Evolutionary conservation across 53 echinoderm and acorn worm species (phyloP).

Genomic region (Echinometra lucunter): DNA sequence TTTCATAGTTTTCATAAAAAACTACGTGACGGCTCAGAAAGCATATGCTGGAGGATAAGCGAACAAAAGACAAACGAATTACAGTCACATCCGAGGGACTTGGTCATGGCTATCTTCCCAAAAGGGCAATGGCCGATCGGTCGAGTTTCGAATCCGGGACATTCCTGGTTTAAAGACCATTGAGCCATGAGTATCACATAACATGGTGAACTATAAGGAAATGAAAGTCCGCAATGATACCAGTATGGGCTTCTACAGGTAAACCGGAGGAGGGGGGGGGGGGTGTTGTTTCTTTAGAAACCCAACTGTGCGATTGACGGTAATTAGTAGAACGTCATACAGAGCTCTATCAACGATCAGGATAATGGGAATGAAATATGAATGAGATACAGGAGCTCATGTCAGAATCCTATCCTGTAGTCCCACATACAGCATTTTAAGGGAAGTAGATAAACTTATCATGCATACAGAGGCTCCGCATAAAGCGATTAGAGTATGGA

Average conservation of each 20-base stretch:
- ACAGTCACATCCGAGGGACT: background rate
- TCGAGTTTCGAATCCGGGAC: background rate
- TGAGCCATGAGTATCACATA: background rate
- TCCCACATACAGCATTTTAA: background rate
- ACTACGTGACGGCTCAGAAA: background rate
- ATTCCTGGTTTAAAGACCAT: background rate
- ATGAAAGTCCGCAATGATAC: background rate
- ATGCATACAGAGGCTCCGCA: no score
- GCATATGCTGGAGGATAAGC: no score
- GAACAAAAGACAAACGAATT: no score
- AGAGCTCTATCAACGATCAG: conserved; percentile 12
- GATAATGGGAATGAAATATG: conserved; percentile 1
- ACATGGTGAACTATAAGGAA: background rate
- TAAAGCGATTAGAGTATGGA: background rate
- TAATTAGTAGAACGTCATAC: conserved; percentile 33
- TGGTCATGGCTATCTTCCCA: background rate
- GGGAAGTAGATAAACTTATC: no score
- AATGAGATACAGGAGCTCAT: background rate
- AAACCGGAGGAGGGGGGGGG: conserved; percentile 23
- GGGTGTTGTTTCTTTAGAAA: background rate
- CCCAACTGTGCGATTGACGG: conserved; percentile 33
- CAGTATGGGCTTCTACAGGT: background rate
- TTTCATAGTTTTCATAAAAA: background rate
- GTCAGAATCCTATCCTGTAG: background rate
- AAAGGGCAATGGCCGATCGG: background rate